Evolutionary conservation across 2,113 vertebrate genomes (phyloP).

Genomic region (Ceratotherium simum): DNA sequence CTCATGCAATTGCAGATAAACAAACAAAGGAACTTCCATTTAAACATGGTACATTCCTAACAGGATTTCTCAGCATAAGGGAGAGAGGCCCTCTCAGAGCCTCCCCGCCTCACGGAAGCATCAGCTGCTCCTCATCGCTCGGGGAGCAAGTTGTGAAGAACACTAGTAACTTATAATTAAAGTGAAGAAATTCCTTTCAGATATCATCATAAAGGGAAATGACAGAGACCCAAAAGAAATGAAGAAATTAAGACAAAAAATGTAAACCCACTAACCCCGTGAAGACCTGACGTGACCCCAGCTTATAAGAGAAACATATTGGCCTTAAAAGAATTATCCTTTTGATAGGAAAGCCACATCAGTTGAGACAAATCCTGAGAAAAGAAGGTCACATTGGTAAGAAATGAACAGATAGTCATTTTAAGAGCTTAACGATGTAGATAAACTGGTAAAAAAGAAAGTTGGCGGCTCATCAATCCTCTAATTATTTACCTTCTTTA

Average conservation of each 20-base stretch:
- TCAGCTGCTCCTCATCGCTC: slow-evolving; percentile 76
- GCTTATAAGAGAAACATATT: slow-evolving; percentile 63
- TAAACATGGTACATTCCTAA: slow-evolving; percentile 73
- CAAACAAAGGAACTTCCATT: slow-evolving; percentile 74
- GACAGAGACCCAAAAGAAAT: slow-evolving; percentile 79
- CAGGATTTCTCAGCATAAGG: slow-evolving; percentile 31
- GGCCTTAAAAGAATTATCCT: slow-evolving; percentile 40
- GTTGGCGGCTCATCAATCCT: rapidly evolving
- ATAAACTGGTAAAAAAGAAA: not conserved
- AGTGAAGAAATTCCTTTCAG: slow-evolving; percentile 77
- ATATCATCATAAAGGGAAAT: slow-evolving; percentile 79
- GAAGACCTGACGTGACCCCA: slow-evolving; percentile 70
- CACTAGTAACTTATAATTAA: slow-evolving; percentile 77
- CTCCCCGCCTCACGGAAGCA: slow-evolving; percentile 42
- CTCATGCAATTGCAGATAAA: slow-evolving; percentile 74
- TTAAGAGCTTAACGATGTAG: not conserved
- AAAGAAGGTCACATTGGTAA: not conserved
- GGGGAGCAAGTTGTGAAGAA: slow-evolving; percentile 66
- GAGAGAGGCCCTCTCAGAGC: not conserved
- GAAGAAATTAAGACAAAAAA: slow-evolving; percentile 58
- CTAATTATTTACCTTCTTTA: not conserved
- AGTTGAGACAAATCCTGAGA: not conserved
- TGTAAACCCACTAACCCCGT: slow-evolving; percentile 55
- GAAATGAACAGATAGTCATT: not conserved
- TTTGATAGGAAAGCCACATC: slow-evolving; percentile 33